Evolutionary conservation across 2,113 vertebrate species (phyloP), one percentile per base, ranked within the genome.

Genomic region (Xiphias gladius): DNA sequence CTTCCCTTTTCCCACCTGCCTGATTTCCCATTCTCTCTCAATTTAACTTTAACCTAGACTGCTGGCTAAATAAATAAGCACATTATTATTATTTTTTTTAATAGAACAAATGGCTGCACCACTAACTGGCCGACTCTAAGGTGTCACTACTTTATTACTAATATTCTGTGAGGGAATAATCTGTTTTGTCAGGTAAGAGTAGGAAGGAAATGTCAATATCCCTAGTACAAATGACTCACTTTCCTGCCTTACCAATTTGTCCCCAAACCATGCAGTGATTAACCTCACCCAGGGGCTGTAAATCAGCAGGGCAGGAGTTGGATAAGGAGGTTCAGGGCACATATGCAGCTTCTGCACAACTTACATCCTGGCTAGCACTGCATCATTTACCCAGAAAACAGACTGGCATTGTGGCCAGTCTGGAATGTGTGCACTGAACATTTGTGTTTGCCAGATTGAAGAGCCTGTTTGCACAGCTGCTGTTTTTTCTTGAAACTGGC

Each of bases 401-500:
- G 66, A 71, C 35, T 79, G 58, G 67, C 85, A 76, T 37, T 72
- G 63, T 84, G 66, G 79, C 79, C 65, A 64, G 72, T 73, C 61
- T 83, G 82, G 79, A 86, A 87, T 86, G 77, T 75, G 73, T 84
- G 75, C 64, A 48, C 80, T 86, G 46, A 79, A 52, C 83, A 69
- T 79, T 62, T 80, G 61, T 65, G 35, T 87, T 87, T 88, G 81
- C 86, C 88, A 92, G 83, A 81, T 65, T 75, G 70, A 50, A 76
- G 54, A 63, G 70, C 50, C 50, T 91, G 86, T 93, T 89, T 91
- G 84, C 68, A 87, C 91, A 94, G 86, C 91, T 94, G 88, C 80
- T 85, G 70, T 57, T 68, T 85, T 39, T 32, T 30, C 61, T 73
- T 48, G 39, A 84, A 89, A 84, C 52, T 83, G 85, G 66, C 48